phyloP scores from a whole-genome alignment of 2,888 invertebrate genomes.

The Leptinotarsa haldemani region DNA sequence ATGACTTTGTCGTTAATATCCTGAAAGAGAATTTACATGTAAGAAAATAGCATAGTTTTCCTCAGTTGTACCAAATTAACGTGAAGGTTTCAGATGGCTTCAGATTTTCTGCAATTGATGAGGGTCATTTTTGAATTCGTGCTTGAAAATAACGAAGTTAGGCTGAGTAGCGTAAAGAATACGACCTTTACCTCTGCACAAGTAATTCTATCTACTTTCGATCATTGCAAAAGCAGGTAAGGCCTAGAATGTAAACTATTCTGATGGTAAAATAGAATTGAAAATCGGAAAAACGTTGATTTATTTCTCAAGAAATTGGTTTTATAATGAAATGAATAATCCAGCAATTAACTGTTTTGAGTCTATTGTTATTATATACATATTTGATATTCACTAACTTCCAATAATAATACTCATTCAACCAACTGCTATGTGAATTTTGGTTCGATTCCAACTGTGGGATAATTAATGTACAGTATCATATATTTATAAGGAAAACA shows the following conservation, averaged over 20 bases:
- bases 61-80: not conserved
- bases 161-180: slow-evolving; percentile 34
- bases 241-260: not conserved
- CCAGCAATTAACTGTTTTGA: too few relatives aligned
- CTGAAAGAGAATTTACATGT: slow-evolving; percentile 50
- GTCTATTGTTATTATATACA: too few relatives aligned
- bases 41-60: slow-evolving; percentile 27
- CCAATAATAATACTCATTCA: too few relatives aligned
- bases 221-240: slow-evolving; percentile 49
- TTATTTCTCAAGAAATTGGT: too few relatives aligned
- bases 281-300: too few relatives aligned
- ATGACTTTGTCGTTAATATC: slow-evolving; percentile 43
- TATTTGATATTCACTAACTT: too few relatives aligned
- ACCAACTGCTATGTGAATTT: too few relatives aligned
- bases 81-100: slow-evolving; percentile 45
- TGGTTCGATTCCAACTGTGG: too few relatives aligned
- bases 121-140: slow-evolving; percentile 44
- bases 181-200: slow-evolving; percentile 36
- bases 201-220: slow-evolving; percentile 43
- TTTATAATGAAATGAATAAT: too few relatives aligned
- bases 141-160: slow-evolving; percentile 25
- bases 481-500: too few relatives aligned
- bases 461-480: too few relatives aligned
- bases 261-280: not conserved
- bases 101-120: slow-evolving; percentile 45